Conservation (phyloP, 92 coral and sea anemone species). For the Epizoanthus stellaris region DNA sequence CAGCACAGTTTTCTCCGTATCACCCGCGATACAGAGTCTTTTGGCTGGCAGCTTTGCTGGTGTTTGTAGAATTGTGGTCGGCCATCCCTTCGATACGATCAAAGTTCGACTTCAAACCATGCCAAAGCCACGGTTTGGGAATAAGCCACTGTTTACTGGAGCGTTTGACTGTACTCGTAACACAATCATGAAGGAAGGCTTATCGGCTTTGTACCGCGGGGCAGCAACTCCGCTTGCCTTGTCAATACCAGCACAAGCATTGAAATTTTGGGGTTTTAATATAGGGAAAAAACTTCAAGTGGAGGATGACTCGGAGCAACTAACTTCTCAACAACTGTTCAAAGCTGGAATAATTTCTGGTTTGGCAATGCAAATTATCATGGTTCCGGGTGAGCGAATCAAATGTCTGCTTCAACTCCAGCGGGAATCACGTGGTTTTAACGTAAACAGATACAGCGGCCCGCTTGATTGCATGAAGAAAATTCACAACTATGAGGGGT, state of each 20-base stretch:
- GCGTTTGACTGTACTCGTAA: slow-evolving; percentile 72
- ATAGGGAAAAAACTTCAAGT: slow-evolving; percentile 81
- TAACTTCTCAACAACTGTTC: slow-evolving; percentile 56
- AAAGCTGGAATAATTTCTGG: slow-evolving; percentile 86
- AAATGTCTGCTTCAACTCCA: slow-evolving; percentile 87
- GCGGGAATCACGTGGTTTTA: slow-evolving; percentile 53
- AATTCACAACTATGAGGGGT: slow-evolving; percentile 54
- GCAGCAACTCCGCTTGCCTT: slow-evolving; percentile 78
- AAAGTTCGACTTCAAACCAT: slow-evolving; percentile 90
- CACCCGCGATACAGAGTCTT: slow-evolving; percentile 58
- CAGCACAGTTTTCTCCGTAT: background rate
- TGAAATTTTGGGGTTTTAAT: slow-evolving; percentile 73
- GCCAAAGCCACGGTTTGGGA: slow-evolving; percentile 44
- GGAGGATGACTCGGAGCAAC: slow-evolving; percentile 49
- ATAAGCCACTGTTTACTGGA: slow-evolving; percentile 52
- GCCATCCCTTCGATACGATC: slow-evolving; percentile 91
- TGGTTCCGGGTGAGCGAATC: slow-evolving; percentile 76
- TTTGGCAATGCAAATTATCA: slow-evolving; percentile 53
- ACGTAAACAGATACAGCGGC: slow-evolving; percentile 62
- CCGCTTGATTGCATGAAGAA: slow-evolving; percentile 66
- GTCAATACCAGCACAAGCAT: slow-evolving; percentile 75
- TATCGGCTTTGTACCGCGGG: slow-evolving; percentile 78
- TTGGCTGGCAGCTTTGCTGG: slow-evolving; percentile 95
- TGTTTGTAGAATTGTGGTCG: slow-evolving; percentile 70
- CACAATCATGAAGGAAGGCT: slow-evolving; percentile 79